These are phyloP conservation scores for Agrotis ipsilon DNA, from an alignment of 2,888 invertebrate species.

Conservation along the genomic window DNA sequence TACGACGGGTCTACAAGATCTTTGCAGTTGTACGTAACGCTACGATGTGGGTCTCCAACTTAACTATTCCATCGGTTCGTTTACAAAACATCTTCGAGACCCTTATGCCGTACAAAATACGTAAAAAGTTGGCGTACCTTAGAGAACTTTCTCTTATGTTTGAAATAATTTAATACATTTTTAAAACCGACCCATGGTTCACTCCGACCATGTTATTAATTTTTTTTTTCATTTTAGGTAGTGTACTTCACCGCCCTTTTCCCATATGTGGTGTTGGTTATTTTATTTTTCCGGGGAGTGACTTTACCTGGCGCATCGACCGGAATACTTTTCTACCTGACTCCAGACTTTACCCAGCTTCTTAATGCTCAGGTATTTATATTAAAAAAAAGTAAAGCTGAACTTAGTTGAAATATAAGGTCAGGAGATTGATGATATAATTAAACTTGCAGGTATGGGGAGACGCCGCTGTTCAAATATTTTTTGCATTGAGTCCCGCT, in stretches of 20 bases:
- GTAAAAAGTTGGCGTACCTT: not conserved
- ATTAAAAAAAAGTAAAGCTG: not conserved
- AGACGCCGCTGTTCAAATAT: conserved; percentile 96
- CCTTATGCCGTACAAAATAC: not conserved
- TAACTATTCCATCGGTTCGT: not conserved
- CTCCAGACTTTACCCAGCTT: conserved; percentile 94
- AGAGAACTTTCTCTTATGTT: not conserved
- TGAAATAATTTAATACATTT: not conserved
- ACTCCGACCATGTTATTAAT: not conserved
- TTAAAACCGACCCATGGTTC: not conserved
- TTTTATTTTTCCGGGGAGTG: conserved; percentile 95
- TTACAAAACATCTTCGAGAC: not conserved
- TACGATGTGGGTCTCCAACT: not conserved
- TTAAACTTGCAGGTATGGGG: conserved; percentile 93
- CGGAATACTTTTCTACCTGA: conserved; percentile 95
- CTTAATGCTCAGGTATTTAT: conserved; percentile 92
- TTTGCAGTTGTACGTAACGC: not conserved
- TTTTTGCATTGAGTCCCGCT: conserved; percentile 96
- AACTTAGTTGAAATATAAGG: not conserved
- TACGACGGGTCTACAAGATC: not conserved
- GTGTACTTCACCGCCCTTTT: conserved; percentile 95
- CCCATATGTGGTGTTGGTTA: conserved; percentile 94
- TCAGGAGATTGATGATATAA: not conserved
- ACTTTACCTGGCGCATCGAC: conserved; percentile 95
- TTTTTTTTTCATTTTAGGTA: conserved; percentile 84